Percentiles rank a stretch among this genome's conserved stretches.
Evolutionary conservation across 2,113 vertebrate species (phyloP).

Genomic region (Deroptyus accipitrinus): DNA sequence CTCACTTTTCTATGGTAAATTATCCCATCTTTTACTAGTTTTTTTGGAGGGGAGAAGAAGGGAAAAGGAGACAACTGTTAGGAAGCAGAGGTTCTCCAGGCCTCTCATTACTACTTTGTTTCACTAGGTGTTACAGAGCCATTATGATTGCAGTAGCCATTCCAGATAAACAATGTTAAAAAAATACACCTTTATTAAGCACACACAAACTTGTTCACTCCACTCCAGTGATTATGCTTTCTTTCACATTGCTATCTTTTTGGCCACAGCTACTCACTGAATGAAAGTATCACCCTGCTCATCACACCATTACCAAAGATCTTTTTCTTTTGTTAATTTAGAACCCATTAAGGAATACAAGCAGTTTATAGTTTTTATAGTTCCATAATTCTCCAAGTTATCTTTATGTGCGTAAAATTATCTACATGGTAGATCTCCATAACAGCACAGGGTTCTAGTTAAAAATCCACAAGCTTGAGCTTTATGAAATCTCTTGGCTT

Average conservation of each 20-base stretch:
- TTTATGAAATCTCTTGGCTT: background rate
- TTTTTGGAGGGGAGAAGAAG: fast-evolving
- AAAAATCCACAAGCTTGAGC: background rate
- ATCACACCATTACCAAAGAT: background rate
- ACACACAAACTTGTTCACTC: background rate
- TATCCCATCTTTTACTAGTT: background rate
- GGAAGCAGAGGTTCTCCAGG: background rate
- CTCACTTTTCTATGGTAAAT: background rate
- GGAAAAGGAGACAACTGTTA: background rate
- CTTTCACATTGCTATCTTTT: background rate
- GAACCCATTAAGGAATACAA: background rate
- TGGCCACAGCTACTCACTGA: background rate
- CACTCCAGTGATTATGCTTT: background rate
- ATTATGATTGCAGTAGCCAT: background rate
- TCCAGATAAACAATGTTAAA: background rate
- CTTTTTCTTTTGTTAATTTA: background rate
- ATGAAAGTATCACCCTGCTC: background rate
- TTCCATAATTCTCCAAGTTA: background rate
- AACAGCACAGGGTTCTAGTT: background rate
- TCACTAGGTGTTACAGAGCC: fast-evolving
- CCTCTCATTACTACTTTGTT: background rate
- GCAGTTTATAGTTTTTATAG: background rate
- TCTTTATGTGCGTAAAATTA: background rate
- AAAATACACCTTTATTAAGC: background rate
- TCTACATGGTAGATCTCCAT: background rate